These are phyloP conservation scores for Tachysurus fulvidraco DNA, from an alignment of 2,113 vertebrate genomes.

Conservation along the genomic window DNA sequence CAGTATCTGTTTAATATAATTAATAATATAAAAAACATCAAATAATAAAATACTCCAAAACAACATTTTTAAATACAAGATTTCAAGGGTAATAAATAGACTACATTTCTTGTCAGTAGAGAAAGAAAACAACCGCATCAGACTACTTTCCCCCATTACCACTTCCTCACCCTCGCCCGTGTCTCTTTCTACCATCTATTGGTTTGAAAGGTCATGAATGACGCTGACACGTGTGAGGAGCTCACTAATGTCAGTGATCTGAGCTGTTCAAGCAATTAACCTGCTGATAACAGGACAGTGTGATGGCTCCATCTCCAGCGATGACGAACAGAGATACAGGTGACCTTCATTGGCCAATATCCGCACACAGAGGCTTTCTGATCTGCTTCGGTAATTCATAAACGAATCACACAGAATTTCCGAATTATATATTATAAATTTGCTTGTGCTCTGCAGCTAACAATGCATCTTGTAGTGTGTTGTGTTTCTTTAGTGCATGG, in stretches of 20 bases:
- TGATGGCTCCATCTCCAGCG: neutral
- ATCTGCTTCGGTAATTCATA: neutral
- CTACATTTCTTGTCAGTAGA: neutral
- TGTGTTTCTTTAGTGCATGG: too few relatives aligned
- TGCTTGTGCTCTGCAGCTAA: neutral
- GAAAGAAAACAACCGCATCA: neutral
- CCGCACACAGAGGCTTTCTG: neutral
- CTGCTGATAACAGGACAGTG: constrained; percentile 18
- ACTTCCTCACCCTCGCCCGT: neutral
- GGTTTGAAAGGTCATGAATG: constrained; percentile 40
- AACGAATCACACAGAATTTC: neutral
- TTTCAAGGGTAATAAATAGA: neutral
- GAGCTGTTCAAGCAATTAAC: constrained; percentile 30
- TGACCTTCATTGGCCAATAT: constrained; percentile 39
- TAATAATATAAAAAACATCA: too few relatives aligned
- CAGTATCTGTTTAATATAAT: neutral
- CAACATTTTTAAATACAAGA: neutral
- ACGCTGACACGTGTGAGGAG: constrained; percentile 23
- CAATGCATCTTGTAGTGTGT: neutral
- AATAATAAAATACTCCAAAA: too few relatives aligned
- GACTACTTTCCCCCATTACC: neutral
- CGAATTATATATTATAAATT: neutral
- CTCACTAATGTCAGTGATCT: constrained; percentile 24
- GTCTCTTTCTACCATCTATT: constrained; percentile 21
- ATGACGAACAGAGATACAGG: constrained; percentile 19